Evolutionary conservation across 2,113 vertebrate genomes (phyloP).

Genomic region (Numida meleagris): DNA sequence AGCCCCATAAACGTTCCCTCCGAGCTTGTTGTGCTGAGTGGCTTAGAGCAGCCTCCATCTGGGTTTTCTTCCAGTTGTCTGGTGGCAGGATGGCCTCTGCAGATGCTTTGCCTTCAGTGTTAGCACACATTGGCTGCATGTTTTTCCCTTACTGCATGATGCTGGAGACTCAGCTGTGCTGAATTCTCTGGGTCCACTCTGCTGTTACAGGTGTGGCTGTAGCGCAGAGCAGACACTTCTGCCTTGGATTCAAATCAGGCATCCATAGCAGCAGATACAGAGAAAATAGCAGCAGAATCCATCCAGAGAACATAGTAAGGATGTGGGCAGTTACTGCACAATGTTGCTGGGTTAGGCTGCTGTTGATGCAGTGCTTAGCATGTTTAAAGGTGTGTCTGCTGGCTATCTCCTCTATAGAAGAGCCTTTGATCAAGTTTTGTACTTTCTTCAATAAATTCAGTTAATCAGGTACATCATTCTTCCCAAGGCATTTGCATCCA

Average conservation of each 20-base stretch:
- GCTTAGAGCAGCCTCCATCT: neutral
- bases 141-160: neutral
- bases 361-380: neutral
- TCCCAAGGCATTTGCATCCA: neutral
- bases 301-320: neutral
- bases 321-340: neutral
- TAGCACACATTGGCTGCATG: neutral
- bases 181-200: neutral
- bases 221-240: neutral
- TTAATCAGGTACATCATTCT: neutral
- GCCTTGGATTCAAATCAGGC: neutral
- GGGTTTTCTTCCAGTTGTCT: neutral
- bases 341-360: neutral
- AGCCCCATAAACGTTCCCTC: neutral
- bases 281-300: neutral
- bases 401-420: neutral
- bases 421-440: neutral
- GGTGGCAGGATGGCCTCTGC: neutral
- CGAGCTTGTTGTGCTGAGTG: neutral
- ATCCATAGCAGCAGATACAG: neutral
- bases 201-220: neutral
- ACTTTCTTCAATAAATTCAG: neutral
- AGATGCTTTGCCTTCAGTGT: neutral
- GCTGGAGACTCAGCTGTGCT: neutral
- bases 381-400: neutral